A percentile compares a stretch with the other conserved stretches of the same genome.
phyloP scores from a whole-genome alignment of 2,888 invertebrate genomes.

The Lepidochrysops patricia region DNA sequence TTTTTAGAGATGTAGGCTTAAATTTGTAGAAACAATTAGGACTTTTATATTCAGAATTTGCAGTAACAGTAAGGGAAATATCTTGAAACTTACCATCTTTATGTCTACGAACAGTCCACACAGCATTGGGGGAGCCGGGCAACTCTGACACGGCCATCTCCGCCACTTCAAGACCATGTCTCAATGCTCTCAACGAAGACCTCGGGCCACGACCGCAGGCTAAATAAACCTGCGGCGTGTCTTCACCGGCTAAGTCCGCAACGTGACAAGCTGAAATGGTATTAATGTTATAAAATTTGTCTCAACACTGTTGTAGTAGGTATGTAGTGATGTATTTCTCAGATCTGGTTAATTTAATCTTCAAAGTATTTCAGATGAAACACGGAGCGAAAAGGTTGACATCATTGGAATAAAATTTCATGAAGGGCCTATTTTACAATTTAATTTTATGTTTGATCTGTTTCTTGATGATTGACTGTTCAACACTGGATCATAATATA shows the following conservation, averaged over 20 bases:
- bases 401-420: conserved; percentile 40
- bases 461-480: no score
- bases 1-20: no score
- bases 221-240: conserved; percentile 98
- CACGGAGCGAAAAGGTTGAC: conserved; percentile 69
- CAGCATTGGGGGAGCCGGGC: conserved; percentile 99
- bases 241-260: conserved; percentile 97
- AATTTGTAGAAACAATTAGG: no score
- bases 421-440: no score
- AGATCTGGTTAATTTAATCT: conserved; percentile 69
- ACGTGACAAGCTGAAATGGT: conserved; percentile 81
- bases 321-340: conserved; percentile 31
- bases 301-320: background rate
- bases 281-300: background rate
- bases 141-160: conserved; percentile 99
- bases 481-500: no score
- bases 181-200: conserved; percentile 91
- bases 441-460: no score
- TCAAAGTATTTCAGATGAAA: conserved; percentile 77
- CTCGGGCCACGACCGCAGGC: conserved; percentile 96
- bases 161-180: conserved; percentile 98
- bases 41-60: background rate
- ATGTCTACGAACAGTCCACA: conserved; percentile 98
- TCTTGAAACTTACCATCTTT: conserved; percentile 88
- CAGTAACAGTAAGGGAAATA: no score